Conservation (phyloP, 2,888 invertebrate genomes). For the Pristionchus maxplancki region DNA sequence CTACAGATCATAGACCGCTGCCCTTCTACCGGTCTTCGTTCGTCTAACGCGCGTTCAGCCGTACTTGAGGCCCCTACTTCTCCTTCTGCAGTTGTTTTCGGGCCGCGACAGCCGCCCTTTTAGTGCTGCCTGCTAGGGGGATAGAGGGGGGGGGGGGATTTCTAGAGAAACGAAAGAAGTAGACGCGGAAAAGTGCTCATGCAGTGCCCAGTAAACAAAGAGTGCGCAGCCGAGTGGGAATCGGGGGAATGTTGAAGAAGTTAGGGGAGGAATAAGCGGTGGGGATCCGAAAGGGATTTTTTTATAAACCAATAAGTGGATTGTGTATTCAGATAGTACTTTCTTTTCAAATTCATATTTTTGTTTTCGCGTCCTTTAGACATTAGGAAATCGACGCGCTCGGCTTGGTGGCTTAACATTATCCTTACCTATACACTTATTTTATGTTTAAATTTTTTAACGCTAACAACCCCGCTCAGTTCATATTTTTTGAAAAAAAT, state of each 20-base stretch:
- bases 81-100: slow-evolving; percentile 17
- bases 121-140: background rate
- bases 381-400: too few relatives aligned
- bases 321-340: too few relatives aligned
- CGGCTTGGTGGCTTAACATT: too few relatives aligned
- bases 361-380: too few relatives aligned
- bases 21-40: background rate
- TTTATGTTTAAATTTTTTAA: too few relatives aligned
- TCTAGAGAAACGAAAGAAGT: background rate
- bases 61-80: background rate
- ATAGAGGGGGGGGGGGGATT: background rate
- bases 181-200: background rate
- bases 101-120: background rate
- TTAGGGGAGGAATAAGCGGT: background rate
- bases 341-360: too few relatives aligned
- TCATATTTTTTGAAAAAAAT: too few relatives aligned
- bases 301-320: too few relatives aligned
- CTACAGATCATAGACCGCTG: background rate
- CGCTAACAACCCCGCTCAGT: too few relatives aligned
- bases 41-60: background rate
- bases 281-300: background rate
- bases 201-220: background rate
- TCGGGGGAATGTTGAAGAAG: background rate
- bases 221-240: background rate
- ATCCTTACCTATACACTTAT: too few relatives aligned